Percentiles rank a stretch among this genome's conserved stretches.
These are phyloP conservation scores for Drosophila rhopaloa DNA, from an alignment of 1,140 invertebrate genomes.

Conservation along the genomic window DNA sequence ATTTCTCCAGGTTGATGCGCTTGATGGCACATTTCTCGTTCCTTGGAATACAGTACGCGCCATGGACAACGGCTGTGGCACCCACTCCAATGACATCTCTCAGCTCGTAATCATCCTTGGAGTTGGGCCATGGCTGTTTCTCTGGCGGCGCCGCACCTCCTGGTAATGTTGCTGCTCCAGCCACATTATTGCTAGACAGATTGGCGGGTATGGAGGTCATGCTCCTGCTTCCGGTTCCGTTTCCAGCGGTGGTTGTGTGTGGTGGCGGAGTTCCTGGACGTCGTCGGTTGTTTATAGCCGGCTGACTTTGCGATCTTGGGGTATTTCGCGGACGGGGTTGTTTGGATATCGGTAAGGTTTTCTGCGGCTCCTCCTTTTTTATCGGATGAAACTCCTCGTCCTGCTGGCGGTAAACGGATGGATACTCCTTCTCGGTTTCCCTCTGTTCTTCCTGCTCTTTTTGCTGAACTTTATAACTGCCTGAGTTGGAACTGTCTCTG, in stretches of 20 bases:
- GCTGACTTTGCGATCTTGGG: constrained; percentile 63
- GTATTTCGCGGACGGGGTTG: constrained; percentile 48
- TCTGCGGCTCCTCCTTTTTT: constrained; percentile 6
- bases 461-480: constrained; percentile 66
- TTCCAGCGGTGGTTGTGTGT: constrained; percentile 41
- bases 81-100: constrained; percentile 98
- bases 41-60: constrained; percentile 95
- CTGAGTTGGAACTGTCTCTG: constrained; percentile 36
- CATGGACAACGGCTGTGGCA: constrained; percentile 98
- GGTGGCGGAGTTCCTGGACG: constrained; percentile 65
- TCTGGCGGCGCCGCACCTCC: constrained; percentile 84
- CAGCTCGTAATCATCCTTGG: constrained; percentile 96
- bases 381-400: constrained; percentile 51
- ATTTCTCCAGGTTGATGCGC: constrained; percentile 99
- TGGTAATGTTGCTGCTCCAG: constrained; percentile 30
- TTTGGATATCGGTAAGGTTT: constrained; percentile 24
- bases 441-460: constrained; percentile 29
- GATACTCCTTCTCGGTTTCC: constrained; percentile 8
- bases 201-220: constrained; percentile 73
- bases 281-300: constrained; percentile 51
- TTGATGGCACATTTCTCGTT: constrained; percentile 99
- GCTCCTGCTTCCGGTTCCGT: constrained; percentile 45
- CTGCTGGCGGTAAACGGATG: constrained; percentile 53
- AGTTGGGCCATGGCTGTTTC: constrained; percentile 93
- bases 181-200: constrained; percentile 74